Conservation (phyloP, 2,113 vertebrate species). For the Panthera tigris region DNA sequence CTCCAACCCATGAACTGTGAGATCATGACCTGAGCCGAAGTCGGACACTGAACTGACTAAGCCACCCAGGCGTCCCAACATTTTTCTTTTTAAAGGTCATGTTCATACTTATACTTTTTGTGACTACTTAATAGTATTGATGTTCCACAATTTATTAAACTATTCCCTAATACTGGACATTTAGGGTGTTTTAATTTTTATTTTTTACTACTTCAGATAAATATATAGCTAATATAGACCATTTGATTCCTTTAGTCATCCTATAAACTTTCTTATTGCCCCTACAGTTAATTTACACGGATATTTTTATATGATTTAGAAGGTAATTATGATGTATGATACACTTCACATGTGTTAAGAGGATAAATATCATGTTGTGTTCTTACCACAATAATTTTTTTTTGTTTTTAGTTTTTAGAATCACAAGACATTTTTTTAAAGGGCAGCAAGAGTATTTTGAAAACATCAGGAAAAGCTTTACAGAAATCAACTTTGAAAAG, state of each 20-base stretch:
- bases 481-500: background rate
- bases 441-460: background rate
- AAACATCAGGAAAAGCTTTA: background rate
- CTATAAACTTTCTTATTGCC: background rate
- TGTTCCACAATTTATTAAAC: background rate
- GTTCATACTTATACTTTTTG: background rate
- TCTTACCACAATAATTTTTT: background rate
- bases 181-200: background rate
- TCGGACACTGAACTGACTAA: too few species aligned
- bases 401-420: background rate
- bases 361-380: background rate
- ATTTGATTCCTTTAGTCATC: background rate
- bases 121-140: background rate
- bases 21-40: background rate
- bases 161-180: background rate
- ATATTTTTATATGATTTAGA: conserved; percentile 1
- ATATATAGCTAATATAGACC: background rate
- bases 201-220: background rate
- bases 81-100: background rate
- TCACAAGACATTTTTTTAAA: background rate
- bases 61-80: too few species aligned
- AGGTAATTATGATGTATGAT: background rate
- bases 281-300: background rate
- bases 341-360: background rate
- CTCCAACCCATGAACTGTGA: background rate